Conservation (phyloP, 1,140 invertebrate genomes). For the Rhyacophila brunnea region DNA sequence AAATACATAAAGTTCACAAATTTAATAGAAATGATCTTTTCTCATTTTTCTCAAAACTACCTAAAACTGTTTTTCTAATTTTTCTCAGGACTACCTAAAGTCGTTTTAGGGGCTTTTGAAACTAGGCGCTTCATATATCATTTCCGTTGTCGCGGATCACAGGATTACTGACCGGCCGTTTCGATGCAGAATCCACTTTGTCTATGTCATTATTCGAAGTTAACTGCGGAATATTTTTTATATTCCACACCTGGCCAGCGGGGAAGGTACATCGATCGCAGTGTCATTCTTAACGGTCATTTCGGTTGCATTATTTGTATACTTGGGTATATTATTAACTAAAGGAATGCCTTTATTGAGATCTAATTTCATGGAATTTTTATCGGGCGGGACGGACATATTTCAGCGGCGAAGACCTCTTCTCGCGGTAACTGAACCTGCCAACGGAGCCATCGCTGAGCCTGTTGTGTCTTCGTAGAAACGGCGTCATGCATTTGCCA, state of each 20-base stretch:
- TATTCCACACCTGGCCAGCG: conserved; percentile 29
- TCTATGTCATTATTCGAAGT: background rate
- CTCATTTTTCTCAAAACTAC: too few relatives aligned
- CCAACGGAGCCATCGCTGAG: conserved; percentile 41
- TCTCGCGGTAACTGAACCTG: conserved; percentile 48
- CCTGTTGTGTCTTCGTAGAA: conserved; percentile 42
- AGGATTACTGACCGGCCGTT: background rate
- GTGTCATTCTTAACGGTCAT: background rate
- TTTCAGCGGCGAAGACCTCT: conserved; percentile 27
- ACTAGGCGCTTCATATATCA: too few relatives aligned
- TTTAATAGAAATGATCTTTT: too few relatives aligned
- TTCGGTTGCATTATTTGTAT: background rate
- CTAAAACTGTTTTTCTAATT: too few relatives aligned
- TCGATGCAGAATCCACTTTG: background rate
- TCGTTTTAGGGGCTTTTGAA: too few relatives aligned
- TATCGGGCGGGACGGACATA: conserved; percentile 16
- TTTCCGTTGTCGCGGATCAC: too few relatives aligned
- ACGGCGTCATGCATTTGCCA: conserved; percentile 51
- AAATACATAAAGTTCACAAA: too few relatives aligned
- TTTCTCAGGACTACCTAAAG: too few relatives aligned
- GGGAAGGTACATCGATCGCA: conserved; percentile 6
- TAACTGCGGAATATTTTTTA: conserved; percentile 34
- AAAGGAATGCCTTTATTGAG: conserved; percentile 16
- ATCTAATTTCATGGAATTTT: conserved; percentile 32
- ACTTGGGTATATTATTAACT: conserved; percentile 1